Evolutionary conservation across 2,113 vertebrate genomes (phyloP).

Genomic region (Tichodroma muraria): DNA sequence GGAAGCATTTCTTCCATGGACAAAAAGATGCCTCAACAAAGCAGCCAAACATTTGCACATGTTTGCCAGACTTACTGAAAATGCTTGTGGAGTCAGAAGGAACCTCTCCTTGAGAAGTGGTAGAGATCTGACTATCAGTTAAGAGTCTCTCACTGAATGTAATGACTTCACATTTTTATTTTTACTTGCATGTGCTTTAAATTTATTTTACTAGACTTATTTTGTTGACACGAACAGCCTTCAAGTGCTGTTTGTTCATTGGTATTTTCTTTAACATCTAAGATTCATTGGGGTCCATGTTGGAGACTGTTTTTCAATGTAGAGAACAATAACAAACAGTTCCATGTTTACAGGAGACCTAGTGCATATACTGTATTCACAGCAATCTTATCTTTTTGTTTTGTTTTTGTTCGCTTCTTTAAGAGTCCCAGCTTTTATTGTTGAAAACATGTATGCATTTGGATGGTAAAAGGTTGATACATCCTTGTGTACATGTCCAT

Average conservation of each 20-base stretch:
- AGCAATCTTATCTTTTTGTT: conserved; percentile 41
- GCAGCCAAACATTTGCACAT: conserved; percentile 57
- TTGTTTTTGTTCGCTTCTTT: not conserved
- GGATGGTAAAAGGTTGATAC: conserved; percentile 64
- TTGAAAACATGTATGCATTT: conserved; percentile 46
- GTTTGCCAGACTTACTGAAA: conserved; percentile 62
- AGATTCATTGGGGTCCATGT: conserved; percentile 60
- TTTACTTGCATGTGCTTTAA: conserved; percentile 70
- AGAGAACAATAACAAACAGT: conserved; percentile 49
- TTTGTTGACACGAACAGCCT: conserved; percentile 53
- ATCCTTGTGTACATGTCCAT: not conserved
- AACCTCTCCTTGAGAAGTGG: conserved; percentile 54
- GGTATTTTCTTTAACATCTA: conserved; percentile 54
- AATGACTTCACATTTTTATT: conserved; percentile 41
- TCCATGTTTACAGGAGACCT: conserved; percentile 61
- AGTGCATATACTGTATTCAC: conserved; percentile 58
- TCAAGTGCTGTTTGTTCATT: conserved; percentile 47
- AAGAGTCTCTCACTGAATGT: conserved; percentile 42
- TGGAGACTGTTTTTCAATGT: conserved; percentile 44
- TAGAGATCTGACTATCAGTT: conserved; percentile 54
- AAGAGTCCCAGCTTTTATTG: conserved; percentile 68
- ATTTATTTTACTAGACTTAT: conserved; percentile 27
- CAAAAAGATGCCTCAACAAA: conserved; percentile 51
- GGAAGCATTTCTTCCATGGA: conserved; percentile 62
- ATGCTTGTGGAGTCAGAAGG: conserved; percentile 38